Base-by-base conservation (phyloP, 2,888 invertebrate species). In the Carabus problematicus region DNA sequence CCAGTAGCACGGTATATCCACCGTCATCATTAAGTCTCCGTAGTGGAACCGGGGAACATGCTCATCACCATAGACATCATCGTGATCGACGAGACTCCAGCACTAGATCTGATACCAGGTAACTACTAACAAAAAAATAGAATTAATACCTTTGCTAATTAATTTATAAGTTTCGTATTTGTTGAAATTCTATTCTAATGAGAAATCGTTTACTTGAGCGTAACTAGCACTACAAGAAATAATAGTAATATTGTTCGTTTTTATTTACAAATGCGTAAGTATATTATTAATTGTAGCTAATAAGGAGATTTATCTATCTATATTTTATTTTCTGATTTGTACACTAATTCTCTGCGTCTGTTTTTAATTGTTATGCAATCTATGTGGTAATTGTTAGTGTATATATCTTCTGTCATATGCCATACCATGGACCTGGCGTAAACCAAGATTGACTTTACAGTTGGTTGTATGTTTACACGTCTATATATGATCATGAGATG, bases 31-130 rank as follows among this genome's bases (percentile, higher is more conserved):
- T 91, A 16, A 88, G 86, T 64, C 79, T 90, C 43, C 58, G 66
- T 40, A 66, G 66, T 49, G 47, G 52, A 4, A 52, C 9, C n/a
- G 61, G 54, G 6, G 60, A 68, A 12, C 67, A 67, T 40, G 11
- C 19, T 14, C 63, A 62, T 29, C 62, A 29, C 6, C 29, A 63
- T 16, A 82, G 87, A 63, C 86, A 88, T 72, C 84, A 85, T 67
- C 84, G 88, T 56, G 84, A 84, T 4, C 85, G 90, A 40, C 85
- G 88, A 70, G 88, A 89, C 75, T 90, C 90, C 0, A 87, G 87
- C 63, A 88, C 89, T 60, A 83, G 88, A 75, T 89, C 89, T 63
- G 89, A 88, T 73, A 90, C 89, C 67, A 89, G 88, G 88, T 87
- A 79, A 80, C 84, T 85, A 29, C 29, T 29, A 29, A 29, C 2